Evolutionary conservation across 2,888 invertebrate genomes (phyloP).

Genomic region (Alviniconcha strummeri): DNA sequence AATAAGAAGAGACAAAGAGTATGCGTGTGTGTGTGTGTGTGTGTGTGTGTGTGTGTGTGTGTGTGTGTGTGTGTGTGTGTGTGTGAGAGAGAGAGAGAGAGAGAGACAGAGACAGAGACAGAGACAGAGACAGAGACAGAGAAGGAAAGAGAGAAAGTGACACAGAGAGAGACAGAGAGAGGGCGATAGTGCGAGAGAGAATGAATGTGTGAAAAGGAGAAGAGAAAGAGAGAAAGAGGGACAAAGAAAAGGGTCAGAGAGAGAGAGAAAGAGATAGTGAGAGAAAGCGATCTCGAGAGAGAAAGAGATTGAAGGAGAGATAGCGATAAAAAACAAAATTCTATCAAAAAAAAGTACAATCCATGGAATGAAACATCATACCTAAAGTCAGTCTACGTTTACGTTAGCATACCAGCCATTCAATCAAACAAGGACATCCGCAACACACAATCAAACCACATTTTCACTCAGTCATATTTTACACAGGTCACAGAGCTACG

Average conservation of each 20-base stretch:
- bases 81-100: not conserved
- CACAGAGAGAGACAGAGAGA: not conserved
- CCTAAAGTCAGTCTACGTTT: too few species aligned
- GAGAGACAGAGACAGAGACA: not conserved
- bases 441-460: too few species aligned
- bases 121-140: not conserved
- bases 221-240: not conserved
- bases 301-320: not conserved
- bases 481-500: too few species aligned
- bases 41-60: not conserved
- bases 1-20: too few species aligned
- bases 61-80: not conserved
- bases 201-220: not conserved
- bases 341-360: not conserved
- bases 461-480: too few species aligned
- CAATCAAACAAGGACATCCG: too few species aligned
- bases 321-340: not conserved
- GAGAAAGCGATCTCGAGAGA: not conserved
- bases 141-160: not conserved
- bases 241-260: not conserved
- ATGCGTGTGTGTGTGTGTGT: not conserved
- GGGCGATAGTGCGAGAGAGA: not conserved
- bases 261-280: not conserved
- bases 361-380: not conserved
- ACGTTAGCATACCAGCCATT: too few species aligned